Percentiles rank a stretch among this genome's conserved stretches.
Evolutionary conservation across 2,113 vertebrate genomes (phyloP).

Genomic region (Chinchilla lanigera): DNA sequence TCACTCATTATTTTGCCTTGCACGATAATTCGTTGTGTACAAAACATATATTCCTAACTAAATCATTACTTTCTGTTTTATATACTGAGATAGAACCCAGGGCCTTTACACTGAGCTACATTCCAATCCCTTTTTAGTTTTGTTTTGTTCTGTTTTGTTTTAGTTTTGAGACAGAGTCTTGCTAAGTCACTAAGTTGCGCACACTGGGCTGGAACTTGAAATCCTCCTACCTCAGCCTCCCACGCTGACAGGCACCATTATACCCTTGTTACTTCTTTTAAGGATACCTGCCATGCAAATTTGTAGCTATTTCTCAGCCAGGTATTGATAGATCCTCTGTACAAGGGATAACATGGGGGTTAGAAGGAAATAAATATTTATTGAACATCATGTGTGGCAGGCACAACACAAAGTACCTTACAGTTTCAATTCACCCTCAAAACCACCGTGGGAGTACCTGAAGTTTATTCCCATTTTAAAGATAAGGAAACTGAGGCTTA

Average conservation of each 20-base stretch:
- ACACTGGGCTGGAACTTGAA: neutral
- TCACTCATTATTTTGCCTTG: neutral
- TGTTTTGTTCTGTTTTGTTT: neutral
- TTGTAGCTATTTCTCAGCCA: neutral
- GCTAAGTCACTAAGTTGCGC: neutral
- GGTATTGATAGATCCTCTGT: neutral
- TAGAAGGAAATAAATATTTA: neutral
- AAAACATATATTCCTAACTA: slow-evolving; percentile 10
- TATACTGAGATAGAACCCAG: neutral
- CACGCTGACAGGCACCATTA: neutral
- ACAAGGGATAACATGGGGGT: neutral
- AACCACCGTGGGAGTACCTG: neutral
- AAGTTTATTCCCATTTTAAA: slow-evolving; percentile 21
- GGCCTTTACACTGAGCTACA: neutral
- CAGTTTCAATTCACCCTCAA: neutral
- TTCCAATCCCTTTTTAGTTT: neutral
- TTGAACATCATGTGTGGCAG: neutral
- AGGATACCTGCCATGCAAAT: neutral
- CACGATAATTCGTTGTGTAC: neutral
- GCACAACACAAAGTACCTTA: neutral
- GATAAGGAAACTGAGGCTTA: neutral
- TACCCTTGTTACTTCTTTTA: neutral
- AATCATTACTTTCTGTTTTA: neutral
- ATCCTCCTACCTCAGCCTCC: neutral
- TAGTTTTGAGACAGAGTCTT: neutral